A percentile compares a stretch with the other conserved stretches of the same genome.
Conservation (phyloP, 2,888 invertebrate species). For the Ernsta delagoae region DNA sequence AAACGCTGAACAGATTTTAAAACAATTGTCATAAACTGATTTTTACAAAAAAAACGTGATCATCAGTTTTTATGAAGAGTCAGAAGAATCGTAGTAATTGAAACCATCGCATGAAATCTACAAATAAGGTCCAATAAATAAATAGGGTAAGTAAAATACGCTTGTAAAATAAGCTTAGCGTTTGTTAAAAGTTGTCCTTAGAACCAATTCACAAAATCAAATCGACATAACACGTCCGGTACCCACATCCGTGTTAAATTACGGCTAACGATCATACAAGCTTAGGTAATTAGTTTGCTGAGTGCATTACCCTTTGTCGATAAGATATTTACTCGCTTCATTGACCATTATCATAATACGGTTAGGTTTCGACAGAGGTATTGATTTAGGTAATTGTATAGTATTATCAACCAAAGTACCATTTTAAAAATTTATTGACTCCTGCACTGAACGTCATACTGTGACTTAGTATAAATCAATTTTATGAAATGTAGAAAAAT, state of each 20-base stretch:
- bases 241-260: slow-evolving; percentile 12
- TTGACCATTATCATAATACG: slow-evolving; percentile 19
- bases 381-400: neutral
- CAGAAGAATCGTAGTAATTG: no score
- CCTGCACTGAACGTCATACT: neutral
- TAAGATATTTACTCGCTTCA: slow-evolving; percentile 28
- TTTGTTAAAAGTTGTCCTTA: no score
- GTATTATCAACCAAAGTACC: neutral
- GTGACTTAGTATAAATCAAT: neutral
- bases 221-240: slow-evolving; percentile 2
- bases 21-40: no score
- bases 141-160: no score
- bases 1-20: no score
- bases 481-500: neutral
- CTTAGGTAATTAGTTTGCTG: slow-evolving; percentile 4
- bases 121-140: no score
- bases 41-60: no score
- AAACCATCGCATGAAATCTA: no score
- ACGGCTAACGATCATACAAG: neutral
- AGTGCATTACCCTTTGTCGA: slow-evolving; percentile 22
- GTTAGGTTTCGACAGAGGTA: slow-evolving; percentile 3
- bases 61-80: no score
- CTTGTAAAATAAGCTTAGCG: no score
- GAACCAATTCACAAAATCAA: no score
- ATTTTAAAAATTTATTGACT: neutral